A percentile compares a stretch with the other conserved stretches of the same genome.
phyloP scores from a whole-genome alignment of 1,140 invertebrate genomes.

The Globodera rostochiensis region DNA sequence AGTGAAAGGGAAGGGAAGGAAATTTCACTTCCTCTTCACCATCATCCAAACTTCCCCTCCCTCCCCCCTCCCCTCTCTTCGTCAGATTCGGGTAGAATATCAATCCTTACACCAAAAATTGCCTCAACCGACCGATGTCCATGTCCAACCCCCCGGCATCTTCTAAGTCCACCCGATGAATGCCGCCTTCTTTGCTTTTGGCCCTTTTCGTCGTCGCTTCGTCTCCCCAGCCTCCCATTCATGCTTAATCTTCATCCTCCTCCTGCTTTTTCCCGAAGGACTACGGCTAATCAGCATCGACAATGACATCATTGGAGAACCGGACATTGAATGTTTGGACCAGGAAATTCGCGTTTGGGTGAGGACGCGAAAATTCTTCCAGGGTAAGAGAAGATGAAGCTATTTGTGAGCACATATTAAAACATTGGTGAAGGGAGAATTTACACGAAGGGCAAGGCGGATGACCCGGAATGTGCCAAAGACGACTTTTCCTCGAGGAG shows the following conservation, averaged over 20 bases:
- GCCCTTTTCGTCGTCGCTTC: no score
- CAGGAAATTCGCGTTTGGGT: constrained; percentile 63
- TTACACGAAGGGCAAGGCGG: constrained; percentile 65
- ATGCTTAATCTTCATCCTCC: neutral
- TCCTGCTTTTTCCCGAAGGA: neutral
- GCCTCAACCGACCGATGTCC: no score
- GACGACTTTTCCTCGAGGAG: constrained; percentile 57
- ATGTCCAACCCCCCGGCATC: no score
- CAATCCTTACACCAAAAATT: no score
- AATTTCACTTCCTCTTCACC: neutral
- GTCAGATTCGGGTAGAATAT: no score
- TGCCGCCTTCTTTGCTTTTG: no score
- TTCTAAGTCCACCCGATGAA: no score
- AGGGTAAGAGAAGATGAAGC: constrained; percentile 33
- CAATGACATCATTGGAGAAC: constrained; percentile 65
- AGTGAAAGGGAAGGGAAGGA: neutral
- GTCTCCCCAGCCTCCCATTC: no score
- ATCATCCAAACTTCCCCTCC: neutral
- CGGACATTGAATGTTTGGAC: constrained; percentile 65
- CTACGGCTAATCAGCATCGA: constrained; percentile 50
- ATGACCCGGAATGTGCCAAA: constrained; percentile 61
- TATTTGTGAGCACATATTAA: neutral
- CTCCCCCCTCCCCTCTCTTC: neutral
- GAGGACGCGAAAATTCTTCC: constrained; percentile 62
- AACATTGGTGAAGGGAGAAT: constrained; percentile 53